Base-by-base conservation (phyloP, 2,797 vertebrate species). In the Micropoecilia bifurca region DNA sequence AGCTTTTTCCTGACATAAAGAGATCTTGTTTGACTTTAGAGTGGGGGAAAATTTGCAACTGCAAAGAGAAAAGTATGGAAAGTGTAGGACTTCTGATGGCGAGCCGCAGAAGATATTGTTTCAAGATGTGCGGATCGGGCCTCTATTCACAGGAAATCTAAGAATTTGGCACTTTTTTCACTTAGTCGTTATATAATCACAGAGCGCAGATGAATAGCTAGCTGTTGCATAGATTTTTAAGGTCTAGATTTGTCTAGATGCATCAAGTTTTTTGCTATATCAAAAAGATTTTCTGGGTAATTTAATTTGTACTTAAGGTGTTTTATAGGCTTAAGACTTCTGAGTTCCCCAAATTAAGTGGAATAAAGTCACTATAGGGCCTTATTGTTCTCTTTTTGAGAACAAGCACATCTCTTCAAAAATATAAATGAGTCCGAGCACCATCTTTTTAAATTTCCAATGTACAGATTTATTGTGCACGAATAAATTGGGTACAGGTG, bases 71-170 rank as follows among this genome's bases (percentile, higher is more conserved):
- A 94, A 93, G 89, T 93, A 91, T 92, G 90, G 91, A 95, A 94
- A 93, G 87, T 93, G 90, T 91, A 91, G 88, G 83, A 88, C 89
- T 87, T 90, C 90, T 93, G 92, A 95, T 88, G 93, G 94, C 84
- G 79, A 82, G 93, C 95, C 93, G 22, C 94, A 93, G 89, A 93
- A 91, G 55, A 93, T 93, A 95, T 95, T 81, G 88, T 95, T 93
- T 93, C 90, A 95, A 95, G 91, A 96, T 96, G 95, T 96, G 95
- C 93, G 88, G 90, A 90, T 80, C 50, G 14, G 80, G 78, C 84
- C 83, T 85, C 85, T 85, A 79, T 85, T 79, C 74, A 91, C 84
- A 93, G 90, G 87, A 94, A 93, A 88, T 89, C 78, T 87, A 83
- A 85, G 78, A 89, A 89, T 89, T 80, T 93, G 88, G 89, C 88